Evolutionary conservation across 2,888 invertebrate genomes (phyloP), one percentile per base, ranked within the genome.

Genomic region (Strigamia maritima): DNA sequence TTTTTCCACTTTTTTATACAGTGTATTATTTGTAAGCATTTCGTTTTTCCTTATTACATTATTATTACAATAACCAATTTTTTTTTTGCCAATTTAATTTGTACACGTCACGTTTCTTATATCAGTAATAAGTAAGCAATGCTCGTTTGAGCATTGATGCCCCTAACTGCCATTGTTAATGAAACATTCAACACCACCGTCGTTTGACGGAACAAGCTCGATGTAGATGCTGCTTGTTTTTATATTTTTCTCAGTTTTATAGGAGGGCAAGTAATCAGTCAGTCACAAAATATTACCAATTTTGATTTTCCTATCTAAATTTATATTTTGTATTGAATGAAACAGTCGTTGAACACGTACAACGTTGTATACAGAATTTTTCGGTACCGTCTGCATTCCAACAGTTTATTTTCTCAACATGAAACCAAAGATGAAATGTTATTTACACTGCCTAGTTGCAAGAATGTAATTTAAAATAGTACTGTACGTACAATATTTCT

Each of bases 111-210:
- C 70, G 14, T 70, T 70, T 70, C 14, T 19, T 54, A 54, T 54
- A 54, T 54, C 54, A 54, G 54, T 54, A 54, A 54, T 54, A 54
- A 65, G 19, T 65, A 8, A 22, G 22, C 19, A 70, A 28, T 70
- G 70, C 70, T 70, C 70, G 70, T 70, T 26, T 70, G 70, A 70
- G 70, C 70, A 70, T 70, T 70, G 60, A 70, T 70, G 70, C 70
- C 70, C 60, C 70, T 26, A 54, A 70, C 70, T 70, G 70, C 70
- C 70, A 70, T 70, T 26, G 28, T 22, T 19, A 54, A 54, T 19
- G 16, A 26, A 70, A 70, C 10, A 70, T 70, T n/a, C 2, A 54
- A 54, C 19, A n/a, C 54, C 3, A 70, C 70, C 70, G 70, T 70
- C 70, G 24, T 24, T 70, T 70, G 70, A 28, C 70, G 70, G 70